phyloP scores from a whole-genome alignment of 2,113 vertebrate genomes.

The Tyto alba region DNA sequence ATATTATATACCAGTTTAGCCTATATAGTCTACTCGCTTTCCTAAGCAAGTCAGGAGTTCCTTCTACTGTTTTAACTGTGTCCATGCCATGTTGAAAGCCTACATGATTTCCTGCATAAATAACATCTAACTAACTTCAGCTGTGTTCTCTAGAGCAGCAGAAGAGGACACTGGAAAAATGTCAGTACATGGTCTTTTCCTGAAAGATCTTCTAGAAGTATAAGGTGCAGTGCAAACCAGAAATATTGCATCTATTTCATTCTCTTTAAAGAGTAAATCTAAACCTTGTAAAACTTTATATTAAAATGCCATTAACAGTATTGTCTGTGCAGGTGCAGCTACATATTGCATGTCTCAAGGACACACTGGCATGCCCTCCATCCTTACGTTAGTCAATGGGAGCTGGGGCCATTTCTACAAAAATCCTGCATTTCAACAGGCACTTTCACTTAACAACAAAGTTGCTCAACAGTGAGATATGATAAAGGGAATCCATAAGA shows the following conservation, averaged over 20 bases:
- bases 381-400: fast-evolving
- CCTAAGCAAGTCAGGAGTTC: background rate
- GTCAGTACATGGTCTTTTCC: background rate
- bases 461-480: background rate
- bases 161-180: background rate
- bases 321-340: background rate
- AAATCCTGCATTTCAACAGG: background rate
- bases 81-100: background rate
- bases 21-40: background rate
- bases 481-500: background rate
- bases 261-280: background rate
- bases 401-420: background rate
- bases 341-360: background rate
- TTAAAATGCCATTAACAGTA: background rate
- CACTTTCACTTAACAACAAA: background rate
- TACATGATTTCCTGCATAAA: background rate
- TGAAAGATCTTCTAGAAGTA: background rate
- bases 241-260: background rate
- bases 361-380: background rate
- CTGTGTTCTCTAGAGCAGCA: background rate
- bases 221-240: background rate
- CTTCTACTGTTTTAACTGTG: background rate
- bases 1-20: background rate
- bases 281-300: background rate
- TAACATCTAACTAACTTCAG: background rate